Evolutionary conservation across 2,797 vertebrate species (phyloP).

Genomic region (Numenius phaeopus): DNA sequence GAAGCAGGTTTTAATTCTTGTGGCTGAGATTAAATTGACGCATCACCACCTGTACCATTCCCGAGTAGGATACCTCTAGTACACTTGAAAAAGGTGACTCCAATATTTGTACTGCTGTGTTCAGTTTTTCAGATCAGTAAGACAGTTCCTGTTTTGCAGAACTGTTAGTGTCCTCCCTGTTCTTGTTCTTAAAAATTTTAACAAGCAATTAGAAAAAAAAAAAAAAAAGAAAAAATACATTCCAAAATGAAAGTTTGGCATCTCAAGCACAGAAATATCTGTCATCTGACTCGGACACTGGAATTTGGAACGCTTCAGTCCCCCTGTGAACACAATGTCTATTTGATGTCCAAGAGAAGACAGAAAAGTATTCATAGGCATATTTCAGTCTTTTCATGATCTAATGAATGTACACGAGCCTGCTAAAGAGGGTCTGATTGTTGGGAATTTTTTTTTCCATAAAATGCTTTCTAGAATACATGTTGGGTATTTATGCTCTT

Average conservation of each 20-base stretch:
- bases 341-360: not conserved
- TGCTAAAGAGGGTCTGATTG: not conserved
- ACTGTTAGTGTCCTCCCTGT: not conserved
- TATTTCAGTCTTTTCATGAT: not conserved
- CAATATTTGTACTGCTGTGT: not conserved
- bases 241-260: not conserved
- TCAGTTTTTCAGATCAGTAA: not conserved
- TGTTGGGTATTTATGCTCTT: not conserved
- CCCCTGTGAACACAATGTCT: not conserved
- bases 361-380: not conserved
- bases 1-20: not conserved
- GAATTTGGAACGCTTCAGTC: not conserved
- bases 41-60: not conserved
- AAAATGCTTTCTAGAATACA: not conserved
- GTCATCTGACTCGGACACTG: not conserved
- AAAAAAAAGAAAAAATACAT: not conserved
- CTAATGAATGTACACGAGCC: not conserved
- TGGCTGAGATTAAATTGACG: not conserved
- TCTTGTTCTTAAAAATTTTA: not conserved
- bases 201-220: not conserved
- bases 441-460: accelerated
- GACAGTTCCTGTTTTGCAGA: not conserved
- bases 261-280: not conserved
- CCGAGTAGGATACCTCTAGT: accelerated
- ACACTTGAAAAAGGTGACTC: not conserved